Conservation (phyloP, 2,797 vertebrate genomes). For the Yasuhikotakia modesta region DNA sequence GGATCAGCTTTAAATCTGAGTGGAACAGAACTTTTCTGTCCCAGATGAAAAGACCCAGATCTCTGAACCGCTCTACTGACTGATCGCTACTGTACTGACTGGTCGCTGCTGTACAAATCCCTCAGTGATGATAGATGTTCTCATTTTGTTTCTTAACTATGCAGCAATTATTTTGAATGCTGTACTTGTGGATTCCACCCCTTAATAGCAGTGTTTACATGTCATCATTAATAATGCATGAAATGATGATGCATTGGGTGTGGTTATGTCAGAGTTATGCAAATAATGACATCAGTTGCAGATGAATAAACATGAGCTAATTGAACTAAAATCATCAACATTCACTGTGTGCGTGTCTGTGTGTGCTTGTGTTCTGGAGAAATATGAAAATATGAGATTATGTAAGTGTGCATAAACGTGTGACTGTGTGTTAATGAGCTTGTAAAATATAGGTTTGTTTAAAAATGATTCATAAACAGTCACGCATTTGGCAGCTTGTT, state of each 20-base stretch:
- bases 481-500: no score
- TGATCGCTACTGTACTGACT: background rate
- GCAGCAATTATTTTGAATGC: conserved; percentile 27
- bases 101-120: background rate
- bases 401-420: conserved; percentile 4
- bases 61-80: background rate
- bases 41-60: background rate
- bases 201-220: conserved; percentile 23
- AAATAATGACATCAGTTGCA: conserved; percentile 1
- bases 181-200: conserved; percentile 14
- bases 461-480: background rate
- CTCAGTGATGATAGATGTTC: background rate
- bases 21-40: background rate
- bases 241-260: conserved; percentile 16
- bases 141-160: conserved; percentile 32
- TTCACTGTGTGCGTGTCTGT: background rate
- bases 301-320: background rate
- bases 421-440: background rate
- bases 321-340: background rate
- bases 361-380: background rate
- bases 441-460: background rate
- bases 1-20: background rate
- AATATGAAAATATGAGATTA: conserved; percentile 18
- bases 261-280: conserved; percentile 18
- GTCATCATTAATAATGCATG: conserved; percentile 15